Evolutionary conservation across 2,888 invertebrate species (phyloP), one percentile per base, ranked within the genome.

Genomic region (Mimas tiliae): DNA sequence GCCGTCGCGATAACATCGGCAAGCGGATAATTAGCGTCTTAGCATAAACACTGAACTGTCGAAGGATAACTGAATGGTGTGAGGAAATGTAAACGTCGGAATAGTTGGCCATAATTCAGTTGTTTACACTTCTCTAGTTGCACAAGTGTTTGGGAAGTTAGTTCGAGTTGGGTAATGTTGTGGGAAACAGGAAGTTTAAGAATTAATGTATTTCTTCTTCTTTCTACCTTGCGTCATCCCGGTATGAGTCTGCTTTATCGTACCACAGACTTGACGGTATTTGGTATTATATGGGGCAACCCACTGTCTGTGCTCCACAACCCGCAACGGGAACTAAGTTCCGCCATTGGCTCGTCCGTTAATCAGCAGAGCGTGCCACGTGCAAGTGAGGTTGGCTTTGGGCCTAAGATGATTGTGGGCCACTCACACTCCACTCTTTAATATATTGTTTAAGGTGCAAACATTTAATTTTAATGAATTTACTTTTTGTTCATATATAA

Each of bases 1-100:
- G 9, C 69, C 69, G 69, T 74, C 72, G 75, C 45, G 77, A 79
- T 79, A 70, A 67, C 73, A 79, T 79, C 63, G 48, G 47, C 50
- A 74, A 73, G 72, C 76, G 73, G 77, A 73, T 77, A 79, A 79
- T 79, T 79, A 79, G 79, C 70, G 58, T 58, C 58, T 53, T 53
- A 53, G 19, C 19, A 42, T 58, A 58, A 58, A 52, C 52, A 52
- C 38, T 38, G 14, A 58, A 58, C 55, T 58, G 58, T 58, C 58
- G 58, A 58, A 58, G 58, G 58, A 58, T 58, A 58, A 19, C 58
- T 42, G 58, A 58, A 58, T 58, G 38, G 19, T 58, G 19, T 58
- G 58, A 58, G 58, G 58, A 58, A 58, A 58, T 58, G 58, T 58
- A 7, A 58, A 58, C 42, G 58, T 58, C 19, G 58, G 42, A 58